Conservation (phyloP, 2,113 vertebrate species). For the Sphaerodactylus townsendi region DNA sequence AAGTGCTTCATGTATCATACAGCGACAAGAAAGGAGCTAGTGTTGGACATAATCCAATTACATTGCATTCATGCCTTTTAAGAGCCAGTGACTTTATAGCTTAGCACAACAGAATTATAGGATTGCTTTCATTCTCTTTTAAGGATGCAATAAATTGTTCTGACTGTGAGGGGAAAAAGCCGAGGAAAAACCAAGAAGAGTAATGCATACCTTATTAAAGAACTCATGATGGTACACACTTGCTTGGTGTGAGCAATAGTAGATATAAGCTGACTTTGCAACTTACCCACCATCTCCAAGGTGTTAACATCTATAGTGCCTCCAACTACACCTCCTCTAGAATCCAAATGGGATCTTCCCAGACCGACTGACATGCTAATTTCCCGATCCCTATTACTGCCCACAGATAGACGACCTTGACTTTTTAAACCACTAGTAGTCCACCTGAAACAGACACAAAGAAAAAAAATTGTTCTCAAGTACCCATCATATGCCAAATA, state of each 20-base stretch:
- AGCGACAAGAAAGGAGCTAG: not conserved
- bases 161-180: not conserved
- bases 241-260: not conserved
- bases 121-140: not conserved
- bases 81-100: not conserved
- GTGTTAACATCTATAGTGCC: conserved; percentile 98
- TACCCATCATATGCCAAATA: conserved; percentile 4
- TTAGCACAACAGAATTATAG: no score
- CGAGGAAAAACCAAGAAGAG: not conserved
- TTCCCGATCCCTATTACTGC: conserved; percentile 94
- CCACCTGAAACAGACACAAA: conserved; percentile 80
- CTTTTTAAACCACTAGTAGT: conserved; percentile 98
- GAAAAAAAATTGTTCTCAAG: not conserved
- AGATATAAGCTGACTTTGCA: conserved; percentile 22
- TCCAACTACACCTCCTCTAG: conserved; percentile 97
- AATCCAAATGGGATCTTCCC: conserved; percentile 95
- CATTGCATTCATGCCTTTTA: not conserved
- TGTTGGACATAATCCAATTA: not conserved
- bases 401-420: conserved; percentile 95
- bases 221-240: not conserved
- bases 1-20: not conserved
- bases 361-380: conserved; percentile 98
- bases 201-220: no score
- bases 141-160: not conserved
- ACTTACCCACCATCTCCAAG: conserved; percentile 98